A percentile compares a stretch with the other conserved stretches of the same genome.
phyloP scores from a whole-genome alignment of 2,888 invertebrate genomes.

The Scrobipalpa costella region DNA sequence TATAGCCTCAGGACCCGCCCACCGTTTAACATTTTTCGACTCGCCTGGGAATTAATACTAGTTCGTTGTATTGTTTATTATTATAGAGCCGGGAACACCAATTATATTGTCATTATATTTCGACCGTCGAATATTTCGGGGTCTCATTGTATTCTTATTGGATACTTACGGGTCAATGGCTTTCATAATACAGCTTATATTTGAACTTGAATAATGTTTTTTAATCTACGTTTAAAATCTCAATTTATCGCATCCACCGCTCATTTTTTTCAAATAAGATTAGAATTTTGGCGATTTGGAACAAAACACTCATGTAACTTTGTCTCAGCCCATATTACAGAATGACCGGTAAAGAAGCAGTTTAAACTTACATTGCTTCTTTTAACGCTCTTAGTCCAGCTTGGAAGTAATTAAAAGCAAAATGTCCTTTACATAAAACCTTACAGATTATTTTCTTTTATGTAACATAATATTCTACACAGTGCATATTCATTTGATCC shows the following conservation, averaged over 20 bases:
- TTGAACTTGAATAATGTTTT: background rate
- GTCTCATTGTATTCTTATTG: constrained; percentile 37
- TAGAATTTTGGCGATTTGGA: too few species aligned
- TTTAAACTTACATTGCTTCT: too few species aligned
- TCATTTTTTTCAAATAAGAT: too few species aligned
- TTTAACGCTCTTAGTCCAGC: too few species aligned
- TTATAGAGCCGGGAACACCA: constrained; percentile 55
- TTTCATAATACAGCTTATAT: background rate
- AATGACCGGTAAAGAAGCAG: too few species aligned
- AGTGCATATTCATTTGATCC: constrained; percentile 34
- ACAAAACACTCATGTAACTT: too few species aligned
- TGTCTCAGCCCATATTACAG: too few species aligned
- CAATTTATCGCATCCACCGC: too few species aligned
- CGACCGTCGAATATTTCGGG: constrained; percentile 32
- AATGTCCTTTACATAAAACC: background rate
- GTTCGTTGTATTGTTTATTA: constrained; percentile 72
- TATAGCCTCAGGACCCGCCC: constrained; percentile 58
- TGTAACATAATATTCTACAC: background rate
- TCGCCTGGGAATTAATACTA: constrained; percentile 70
- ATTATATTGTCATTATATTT: constrained; percentile 67
- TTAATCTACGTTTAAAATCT: background rate
- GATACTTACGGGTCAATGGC: constrained; percentile 35
- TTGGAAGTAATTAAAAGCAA: background rate
- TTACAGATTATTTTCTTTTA: background rate
- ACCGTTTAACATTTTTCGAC: constrained; percentile 78